Evolutionary conservation across 2,113 vertebrate species (phyloP).

Genomic region (Alethe diademata): DNA sequence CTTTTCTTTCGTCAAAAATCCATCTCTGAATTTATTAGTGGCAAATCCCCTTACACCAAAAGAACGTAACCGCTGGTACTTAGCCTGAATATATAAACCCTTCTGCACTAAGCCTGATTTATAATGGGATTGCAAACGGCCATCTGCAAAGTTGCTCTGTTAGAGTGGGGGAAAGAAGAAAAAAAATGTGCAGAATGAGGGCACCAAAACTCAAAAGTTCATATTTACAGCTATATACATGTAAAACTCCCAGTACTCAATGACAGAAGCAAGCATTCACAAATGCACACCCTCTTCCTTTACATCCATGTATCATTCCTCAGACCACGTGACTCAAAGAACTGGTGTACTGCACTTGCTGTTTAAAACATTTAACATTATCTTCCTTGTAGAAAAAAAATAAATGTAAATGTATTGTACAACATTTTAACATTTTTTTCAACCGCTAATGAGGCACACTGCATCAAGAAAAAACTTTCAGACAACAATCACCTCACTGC

Average conservation of each 20-base stretch:
- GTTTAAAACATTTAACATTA: neutral
- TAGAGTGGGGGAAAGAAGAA: neutral
- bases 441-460: neutral
- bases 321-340: neutral
- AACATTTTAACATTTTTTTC: neutral
- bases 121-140: slow-evolving; percentile 61
- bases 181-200: neutral
- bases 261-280: neutral
- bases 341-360: neutral
- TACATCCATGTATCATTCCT: neutral
- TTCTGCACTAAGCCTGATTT: slow-evolving; percentile 76
- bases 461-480: neutral
- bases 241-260: neutral
- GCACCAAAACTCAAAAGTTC: neutral
- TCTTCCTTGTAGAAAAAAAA: neutral
- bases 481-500: neutral
- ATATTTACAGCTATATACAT: neutral
- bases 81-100: slow-evolving; percentile 78
- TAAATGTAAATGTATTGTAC: too few species aligned
- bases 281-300: neutral
- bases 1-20: slow-evolving; percentile 73
- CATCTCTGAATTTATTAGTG: slow-evolving; percentile 75
- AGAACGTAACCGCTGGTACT: slow-evolving; percentile 78
- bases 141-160: slow-evolving; percentile 70
- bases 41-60: slow-evolving; percentile 74